phyloP scores from a whole-genome alignment of 2,888 invertebrate genomes.

The Rhorus exstirpatorius region DNA sequence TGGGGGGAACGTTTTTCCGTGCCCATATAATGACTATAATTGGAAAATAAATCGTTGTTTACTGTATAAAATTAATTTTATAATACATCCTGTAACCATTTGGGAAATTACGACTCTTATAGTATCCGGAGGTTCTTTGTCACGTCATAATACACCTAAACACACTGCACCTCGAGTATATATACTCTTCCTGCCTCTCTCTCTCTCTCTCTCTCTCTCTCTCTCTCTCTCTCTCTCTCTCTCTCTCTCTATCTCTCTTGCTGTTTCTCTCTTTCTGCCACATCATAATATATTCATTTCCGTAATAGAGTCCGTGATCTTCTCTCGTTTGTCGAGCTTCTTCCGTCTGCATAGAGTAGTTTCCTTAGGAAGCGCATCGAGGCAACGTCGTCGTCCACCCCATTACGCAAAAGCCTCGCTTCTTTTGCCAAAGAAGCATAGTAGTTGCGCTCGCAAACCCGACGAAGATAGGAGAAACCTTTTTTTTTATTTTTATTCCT shows the following conservation, averaged over 20 bases:
- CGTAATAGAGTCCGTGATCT: conserved; percentile 52
- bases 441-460: conserved; percentile 25
- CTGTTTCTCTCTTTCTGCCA: not conserved
- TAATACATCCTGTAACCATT: not conserved
- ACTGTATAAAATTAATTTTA: too few species aligned
- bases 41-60: too few species aligned
- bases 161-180: not conserved
- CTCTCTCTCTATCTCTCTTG: not conserved
- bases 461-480: not conserved
- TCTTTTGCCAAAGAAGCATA: conserved; percentile 31
- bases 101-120: not conserved
- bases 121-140: not conserved
- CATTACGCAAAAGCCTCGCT: conserved; percentile 55
- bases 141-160: not conserved
- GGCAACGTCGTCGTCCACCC: conserved; percentile 37
- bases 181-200: not conserved
- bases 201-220: not conserved
- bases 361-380: conserved; percentile 7
- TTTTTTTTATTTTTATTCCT: not conserved
- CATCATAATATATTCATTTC: conserved; percentile 61
- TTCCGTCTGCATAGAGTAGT: conserved; percentile 28
- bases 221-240: not conserved
- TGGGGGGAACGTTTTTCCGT: too few species aligned
- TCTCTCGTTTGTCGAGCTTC: conserved; percentile 45
- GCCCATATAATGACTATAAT: too few species aligned